Base-by-base conservation (phyloP, 2,888 invertebrate species). In the Tridacna gigas region DNA sequence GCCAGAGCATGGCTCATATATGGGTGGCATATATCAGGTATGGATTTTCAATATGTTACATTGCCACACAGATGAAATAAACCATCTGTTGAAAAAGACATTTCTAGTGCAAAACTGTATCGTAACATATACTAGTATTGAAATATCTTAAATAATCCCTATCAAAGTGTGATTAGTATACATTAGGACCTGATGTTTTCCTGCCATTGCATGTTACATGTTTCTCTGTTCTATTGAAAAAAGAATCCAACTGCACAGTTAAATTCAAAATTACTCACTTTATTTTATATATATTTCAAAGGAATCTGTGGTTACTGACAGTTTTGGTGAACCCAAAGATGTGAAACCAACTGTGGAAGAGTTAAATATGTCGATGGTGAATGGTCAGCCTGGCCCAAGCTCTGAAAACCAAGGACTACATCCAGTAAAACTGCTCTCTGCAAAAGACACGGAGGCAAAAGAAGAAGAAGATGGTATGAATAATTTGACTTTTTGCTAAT, bases 321-420 rank as follows among this genome's bases (percentile, higher is more conserved):
- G 81, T 48, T 86, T 74, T 51, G 82, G 77, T n/a, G 88, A 89
- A 20, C 77, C 80, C 5, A 75, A 80, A 20, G 91, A 92, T 74
- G 79, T 91, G 1, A 92, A 92, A 61, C 91, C 91, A 20, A 85
- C 88, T 60, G 67, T 88, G 15, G 88, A 89, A 25, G 86, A 89
- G 65, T 80, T 90, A 0, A 84, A 88, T 65, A 56, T 89, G 56
- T 69, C 82, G 25, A 84, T 22, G 12, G 22, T 22, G 22, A 63
- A 12, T 12, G 63, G 63, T 25, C 5, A 56, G 56, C 56, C 56
- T 3, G 56, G 56, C 56, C 37, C 2, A 37, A 37, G 37, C 37
- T 37, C 37, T 37, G 9, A 60, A 20, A n/a, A 20, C 60, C 18
- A 60, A 60, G 12, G 22, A 13, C 12, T 63, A 13, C 63, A 63